Percentiles rank a stretch among this genome's conserved stretches.
Evolutionary conservation across 2,888 invertebrate species (phyloP).

Genomic region (Melolontha melolontha): DNA sequence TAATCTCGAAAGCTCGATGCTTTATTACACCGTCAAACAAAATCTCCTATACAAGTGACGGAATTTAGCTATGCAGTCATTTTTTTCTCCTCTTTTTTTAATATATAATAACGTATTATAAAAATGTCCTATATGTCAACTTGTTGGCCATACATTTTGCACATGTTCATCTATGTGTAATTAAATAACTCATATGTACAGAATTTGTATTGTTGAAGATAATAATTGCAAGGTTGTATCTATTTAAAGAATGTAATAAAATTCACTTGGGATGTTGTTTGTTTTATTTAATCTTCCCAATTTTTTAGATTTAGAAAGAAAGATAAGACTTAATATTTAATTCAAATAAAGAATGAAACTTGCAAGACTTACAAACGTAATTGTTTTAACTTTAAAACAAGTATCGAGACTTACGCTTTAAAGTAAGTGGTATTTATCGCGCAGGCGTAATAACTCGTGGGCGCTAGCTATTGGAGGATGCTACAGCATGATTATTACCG

Average conservation of each 20-base stretch:
- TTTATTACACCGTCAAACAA: slow-evolving; percentile 28
- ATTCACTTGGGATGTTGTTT: slow-evolving; percentile 38
- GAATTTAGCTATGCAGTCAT: slow-evolving; percentile 27
- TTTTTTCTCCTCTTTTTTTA: slow-evolving; percentile 10
- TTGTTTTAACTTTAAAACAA: no score
- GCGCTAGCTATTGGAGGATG: no score
- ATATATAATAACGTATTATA: slow-evolving; percentile 19
- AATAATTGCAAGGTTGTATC: slow-evolving; percentile 37
- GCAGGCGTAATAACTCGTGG: no score
- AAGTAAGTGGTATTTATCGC: no score
- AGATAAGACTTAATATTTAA: background rate
- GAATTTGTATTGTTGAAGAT: slow-evolving; percentile 39
- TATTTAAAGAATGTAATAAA: slow-evolving; percentile 39
- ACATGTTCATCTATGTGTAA: slow-evolving; percentile 38
- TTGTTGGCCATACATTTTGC: slow-evolving; percentile 39
- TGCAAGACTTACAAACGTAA: no score
- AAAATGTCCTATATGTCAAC: slow-evolving; percentile 32
- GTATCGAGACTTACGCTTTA: no score
- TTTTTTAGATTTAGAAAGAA: background rate
- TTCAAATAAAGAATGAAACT: background rate
- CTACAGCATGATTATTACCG: no score
- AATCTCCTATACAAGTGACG: slow-evolving; percentile 31
- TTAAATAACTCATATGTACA: slow-evolving; percentile 26
- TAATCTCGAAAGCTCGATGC: slow-evolving; percentile 28
- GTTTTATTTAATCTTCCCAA: slow-evolving; percentile 16